Base-by-base conservation (phyloP, 2,797 vertebrate species). In the Trematomus bernacchii region DNA sequence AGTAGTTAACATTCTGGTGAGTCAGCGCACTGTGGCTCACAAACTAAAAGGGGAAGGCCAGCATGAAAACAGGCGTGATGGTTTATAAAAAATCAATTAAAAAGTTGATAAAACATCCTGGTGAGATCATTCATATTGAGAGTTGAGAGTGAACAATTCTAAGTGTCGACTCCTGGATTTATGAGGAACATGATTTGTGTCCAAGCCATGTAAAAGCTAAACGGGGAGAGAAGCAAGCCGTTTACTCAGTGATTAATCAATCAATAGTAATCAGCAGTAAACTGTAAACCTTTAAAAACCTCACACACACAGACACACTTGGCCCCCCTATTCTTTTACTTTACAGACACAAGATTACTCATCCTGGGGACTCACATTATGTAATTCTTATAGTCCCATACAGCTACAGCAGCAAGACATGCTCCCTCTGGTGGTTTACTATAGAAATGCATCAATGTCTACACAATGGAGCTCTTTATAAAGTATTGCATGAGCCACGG, bases 1-100 rank as follows among this genome's bases (percentile, higher is more conserved):
- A 18, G 71, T 86, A 83, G 77, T 93, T 91, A 87, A 88, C 75
- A 91, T 87, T 88, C 84, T 85, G 82, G 18, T 83, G 82, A 88
- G 84, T 90, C 79, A 79, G 80, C 8, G 16, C 67, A 77, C 19
- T 47, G 62, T 51, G 11, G 62, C 66, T 71, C 50, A 64, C 68
- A 69, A 74, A 82, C 76, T 50, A 71, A 18, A 79, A 79, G 33
- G 18, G n/a, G 51, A 69, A 73, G 46, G 68, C 68, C 43, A 73
- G 60, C 16, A 51, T n/a, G 44, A 63, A 16, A 68, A 40, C 30
- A 51, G 19, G 23, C 10, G 3, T 18, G 44, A 66, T n/a, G 50
- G 46, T 33, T 52, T 3, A 54, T 10, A 23, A 58, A 23, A 23
- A 18, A 59, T 3, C 0, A 37, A 43, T 10, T 30, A 46, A 11